phyloP scores from a whole-genome alignment of 2,888 invertebrate species.

The Dascillus cervinus region DNA sequence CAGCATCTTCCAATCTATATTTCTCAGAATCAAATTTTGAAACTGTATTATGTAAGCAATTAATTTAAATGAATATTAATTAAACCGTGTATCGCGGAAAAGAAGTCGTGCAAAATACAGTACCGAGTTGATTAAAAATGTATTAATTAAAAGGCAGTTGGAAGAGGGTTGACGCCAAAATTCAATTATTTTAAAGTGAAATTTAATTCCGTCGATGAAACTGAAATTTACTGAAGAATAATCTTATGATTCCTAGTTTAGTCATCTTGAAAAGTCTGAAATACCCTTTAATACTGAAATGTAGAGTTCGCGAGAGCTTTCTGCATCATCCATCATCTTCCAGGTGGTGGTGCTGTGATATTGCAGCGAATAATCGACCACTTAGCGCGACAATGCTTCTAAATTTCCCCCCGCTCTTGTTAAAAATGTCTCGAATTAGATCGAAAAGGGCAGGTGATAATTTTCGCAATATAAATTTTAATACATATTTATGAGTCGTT shows the following conservation, averaged over 20 bases:
- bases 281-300: no score
- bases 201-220: constrained; percentile 25
- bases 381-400: constrained; percentile 23
- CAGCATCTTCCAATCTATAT: no score
- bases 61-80: no score
- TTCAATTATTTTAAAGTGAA: constrained; percentile 23
- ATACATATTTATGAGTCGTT: constrained; percentile 40
- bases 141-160: constrained; percentile 27
- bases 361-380: constrained; percentile 25
- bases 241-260: constrained; percentile 23
- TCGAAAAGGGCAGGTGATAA: constrained; percentile 33
- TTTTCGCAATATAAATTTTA: constrained; percentile 37
- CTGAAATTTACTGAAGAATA: constrained; percentile 24
- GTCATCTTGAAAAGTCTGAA: constrained; percentile 17
- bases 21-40: no score
- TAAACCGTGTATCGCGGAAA: no score
- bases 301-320: no score
- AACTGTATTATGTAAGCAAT: no score
- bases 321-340: constrained; percentile 25
- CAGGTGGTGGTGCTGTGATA: constrained; percentile 22
- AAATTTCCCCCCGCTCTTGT: constrained; percentile 24
- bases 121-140: no score
- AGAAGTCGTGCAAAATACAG: no score
- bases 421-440: constrained; percentile 31
- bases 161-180: no score